phyloP scores from a whole-genome alignment of 2,888 invertebrate genomes.

The Drosophila neutralis region DNA sequence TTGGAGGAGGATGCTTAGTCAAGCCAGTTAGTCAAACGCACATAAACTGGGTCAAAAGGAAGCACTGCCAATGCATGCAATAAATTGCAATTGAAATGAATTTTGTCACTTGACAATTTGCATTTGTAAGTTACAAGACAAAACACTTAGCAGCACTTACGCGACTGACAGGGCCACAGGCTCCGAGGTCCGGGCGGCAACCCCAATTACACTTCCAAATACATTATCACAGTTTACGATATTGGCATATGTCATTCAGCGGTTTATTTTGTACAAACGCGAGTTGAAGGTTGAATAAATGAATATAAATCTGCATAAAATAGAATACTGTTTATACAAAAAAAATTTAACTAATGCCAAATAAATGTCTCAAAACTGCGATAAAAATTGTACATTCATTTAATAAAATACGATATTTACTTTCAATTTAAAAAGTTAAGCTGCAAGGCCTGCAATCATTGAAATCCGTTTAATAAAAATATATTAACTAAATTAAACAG shows the following conservation, averaged over 20 bases:
- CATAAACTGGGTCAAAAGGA: slow-evolving; percentile 66
- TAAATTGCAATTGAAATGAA: slow-evolving; percentile 70
- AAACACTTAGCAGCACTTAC: slow-evolving; percentile 71
- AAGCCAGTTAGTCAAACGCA: slow-evolving; percentile 25
- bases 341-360: neutral
- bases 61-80: slow-evolving; percentile 60
- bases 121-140: slow-evolving; percentile 75
- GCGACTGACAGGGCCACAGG: slow-evolving; percentile 52
- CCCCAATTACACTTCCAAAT: slow-evolving; percentile 43
- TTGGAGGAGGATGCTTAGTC: slow-evolving; percentile 43
- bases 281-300: slow-evolving; percentile 29
- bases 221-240: slow-evolving; percentile 38
- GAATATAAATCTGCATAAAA: slow-evolving; percentile 1
- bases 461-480: slow-evolving; percentile 1
- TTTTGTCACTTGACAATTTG: slow-evolving; percentile 74
- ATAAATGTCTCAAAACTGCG: neutral
- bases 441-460: neutral
- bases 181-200: slow-evolving; percentile 41
- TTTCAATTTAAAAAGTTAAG: neutral
- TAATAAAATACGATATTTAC: neutral
- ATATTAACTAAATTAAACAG: slow-evolving; percentile 18
- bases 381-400: neutral
- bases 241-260: slow-evolving; percentile 36
- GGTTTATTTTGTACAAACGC: slow-evolving; percentile 30
- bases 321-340: neutral